Evolutionary conservation across 2,888 invertebrate genomes (phyloP), one percentile per base, ranked within the genome.

Genomic region (Tromatobia lineatoria): DNA sequence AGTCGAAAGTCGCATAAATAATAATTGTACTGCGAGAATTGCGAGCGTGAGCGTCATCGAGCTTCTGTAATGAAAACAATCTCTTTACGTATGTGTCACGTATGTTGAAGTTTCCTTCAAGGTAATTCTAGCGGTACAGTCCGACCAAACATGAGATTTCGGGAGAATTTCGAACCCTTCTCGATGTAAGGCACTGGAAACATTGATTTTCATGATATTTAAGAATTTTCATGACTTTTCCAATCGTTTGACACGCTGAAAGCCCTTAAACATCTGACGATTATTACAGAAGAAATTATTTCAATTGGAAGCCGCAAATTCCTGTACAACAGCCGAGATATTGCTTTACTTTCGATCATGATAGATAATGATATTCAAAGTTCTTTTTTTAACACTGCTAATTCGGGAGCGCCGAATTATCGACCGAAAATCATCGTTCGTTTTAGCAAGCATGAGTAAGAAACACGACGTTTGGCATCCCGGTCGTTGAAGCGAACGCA

Each of bases 1-100:
- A 42, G 57, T 15, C 50, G 64, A 47, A 47, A 50, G 34, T 75
- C 8, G 74, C 64, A 75, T 57, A 20, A 76, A 76, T 76, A 67
- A 76, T 23, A 76, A 52, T 29, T 18, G 71, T 11, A 0, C 29
- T 13, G 2, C 10, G 20, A 20, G 7, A 23, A 38, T 8, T 34
- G 0, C 8, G 10, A 47, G 64, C 29, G 34, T 29, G 13, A 61
- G 6, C 25, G 47, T 29, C 25, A 47, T 74, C 47, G 74, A 34
- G 74, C 20, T 20, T 61, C n/a, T 23, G 59, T 47, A 59, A 73
- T 15, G 61, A 13, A 13, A 29, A 29, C 4, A 74, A 74, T 64
- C 15, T n/a, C n/a, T n/a, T n/a, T 7, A 15, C 34, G 38, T 61
- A 34, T 54, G 10, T 23, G 10, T 18, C 54, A 11, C 20, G 23